Evolutionary conservation across 1,140 invertebrate genomes (phyloP).

Genomic region (Branchinecta lindahli): DNA sequence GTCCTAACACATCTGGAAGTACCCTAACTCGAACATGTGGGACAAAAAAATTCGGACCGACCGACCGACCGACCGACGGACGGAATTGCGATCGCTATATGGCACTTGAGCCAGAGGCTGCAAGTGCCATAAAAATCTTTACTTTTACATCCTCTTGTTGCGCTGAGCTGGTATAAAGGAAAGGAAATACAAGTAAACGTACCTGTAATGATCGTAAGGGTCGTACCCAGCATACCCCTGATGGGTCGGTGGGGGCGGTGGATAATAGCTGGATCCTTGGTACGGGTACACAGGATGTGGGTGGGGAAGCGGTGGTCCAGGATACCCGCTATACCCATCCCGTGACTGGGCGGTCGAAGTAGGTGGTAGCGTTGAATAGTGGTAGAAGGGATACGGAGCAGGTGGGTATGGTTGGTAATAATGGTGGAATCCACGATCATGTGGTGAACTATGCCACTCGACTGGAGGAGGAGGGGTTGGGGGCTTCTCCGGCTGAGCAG

Average conservation of each 20-base stretch:
- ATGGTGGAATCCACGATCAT: not conserved
- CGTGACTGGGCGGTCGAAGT: not conserved
- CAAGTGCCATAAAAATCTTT: too few relatives aligned
- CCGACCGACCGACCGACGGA: too few relatives aligned
- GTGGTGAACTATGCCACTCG: not conserved
- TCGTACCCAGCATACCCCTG: not conserved
- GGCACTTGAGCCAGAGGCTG: too few relatives aligned
- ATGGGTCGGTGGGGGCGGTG: not conserved
- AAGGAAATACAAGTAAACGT: too few relatives aligned
- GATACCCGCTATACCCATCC: constrained; percentile 7
- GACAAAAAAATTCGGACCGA: too few relatives aligned
- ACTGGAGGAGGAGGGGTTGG: not conserved
- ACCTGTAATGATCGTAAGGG: not conserved
- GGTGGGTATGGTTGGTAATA: not conserved
- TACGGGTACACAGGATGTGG: not conserved
- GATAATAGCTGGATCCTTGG: not conserved
- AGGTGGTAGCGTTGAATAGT: not conserved
- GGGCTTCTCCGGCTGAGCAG: not conserved
- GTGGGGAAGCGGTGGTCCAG: not conserved
- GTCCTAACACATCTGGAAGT: too few relatives aligned
- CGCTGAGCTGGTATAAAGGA: too few relatives aligned
- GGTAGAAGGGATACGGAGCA: not conserved
- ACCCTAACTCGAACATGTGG: too few relatives aligned
- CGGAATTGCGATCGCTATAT: too few relatives aligned
- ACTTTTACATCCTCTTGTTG: too few relatives aligned